Evolutionary conservation across 2,888 invertebrate species (phyloP), one percentile per base, ranked within the genome.

Genomic region (Apodemia hepburni): DNA sequence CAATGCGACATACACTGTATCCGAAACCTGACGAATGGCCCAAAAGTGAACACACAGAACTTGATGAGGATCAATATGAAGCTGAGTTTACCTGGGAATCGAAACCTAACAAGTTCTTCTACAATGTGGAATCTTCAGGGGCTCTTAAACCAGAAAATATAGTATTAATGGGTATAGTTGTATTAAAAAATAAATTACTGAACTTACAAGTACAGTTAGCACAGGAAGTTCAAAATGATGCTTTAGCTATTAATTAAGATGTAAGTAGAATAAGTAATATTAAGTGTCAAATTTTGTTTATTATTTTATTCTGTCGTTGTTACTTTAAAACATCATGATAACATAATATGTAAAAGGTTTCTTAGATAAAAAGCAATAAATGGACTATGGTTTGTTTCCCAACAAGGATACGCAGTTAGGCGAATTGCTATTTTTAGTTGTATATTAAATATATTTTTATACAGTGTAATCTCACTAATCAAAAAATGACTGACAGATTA

Each of bases 1-100:
- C 96, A 0, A 96, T 99, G 94, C 93, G 98, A 51, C 99, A 99
- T 78, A 99, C 99, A 2, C 91, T 98, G 45, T 98, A 93, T 74
- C 98, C 99, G 0, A 98, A 98, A 81, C 98, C 99, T 3, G 98
- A 99, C 76, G 99, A 99, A 85, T 99, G 99, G 99, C 99, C 99
- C 0, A 98, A 98, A 84, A 99, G 98, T 87, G 99, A 99, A 92
- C 98, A 98, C 80, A 96, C 97, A 11, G 98, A 98, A 83, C 84
- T 99, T 17, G 97, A 97, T 69, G 98, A 98, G 75, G 97, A 97
- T 77, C 96, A 97, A 81, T 96, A 96, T 88, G 97, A 99, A 91
- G 99, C 97, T 0, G 95, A 97, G 1, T 99, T 96, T 82, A 98
- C 98, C 78, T 97, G 98, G 94, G 96, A 97, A 81, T 96, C 97